phyloP scores from a whole-genome alignment of 2,888 invertebrate genomes.

The Nomada lathburiana region DNA sequence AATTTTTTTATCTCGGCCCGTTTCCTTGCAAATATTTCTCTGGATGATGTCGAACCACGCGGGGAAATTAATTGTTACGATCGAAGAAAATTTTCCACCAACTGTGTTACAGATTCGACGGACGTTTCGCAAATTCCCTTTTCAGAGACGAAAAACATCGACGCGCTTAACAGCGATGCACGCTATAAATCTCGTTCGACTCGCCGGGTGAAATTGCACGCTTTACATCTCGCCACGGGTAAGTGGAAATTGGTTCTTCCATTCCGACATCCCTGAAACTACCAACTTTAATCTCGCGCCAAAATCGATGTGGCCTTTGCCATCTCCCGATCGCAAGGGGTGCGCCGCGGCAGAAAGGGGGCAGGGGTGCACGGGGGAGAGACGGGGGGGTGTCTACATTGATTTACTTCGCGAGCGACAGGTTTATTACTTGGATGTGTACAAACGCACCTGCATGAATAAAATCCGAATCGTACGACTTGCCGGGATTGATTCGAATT shows the following conservation, averaged over 20 bases:
- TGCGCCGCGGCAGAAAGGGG: neutral
- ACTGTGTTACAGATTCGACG: slow-evolving; percentile 1
- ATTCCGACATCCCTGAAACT: slow-evolving; percentile 65
- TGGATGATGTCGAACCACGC: too few relatives aligned
- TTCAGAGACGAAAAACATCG: slow-evolving; percentile 40
- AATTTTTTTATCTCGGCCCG: neutral
- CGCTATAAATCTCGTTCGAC: slow-evolving; percentile 54
- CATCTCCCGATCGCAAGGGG: slow-evolving; percentile 41
- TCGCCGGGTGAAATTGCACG: slow-evolving; percentile 56
- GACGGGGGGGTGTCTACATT: slow-evolving; percentile 64
- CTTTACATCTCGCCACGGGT: slow-evolving; percentile 58
- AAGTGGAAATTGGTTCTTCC: slow-evolving; percentile 68
- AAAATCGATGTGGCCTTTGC: slow-evolving; percentile 71
- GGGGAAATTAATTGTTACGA: neutral
- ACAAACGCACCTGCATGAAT: slow-evolving; percentile 72
- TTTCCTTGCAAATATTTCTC: neutral
- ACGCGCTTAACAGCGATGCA: slow-evolving; percentile 25
- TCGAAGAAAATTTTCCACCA: neutral
- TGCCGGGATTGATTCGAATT: slow-evolving; percentile 68
- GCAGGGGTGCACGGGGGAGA: neutral
- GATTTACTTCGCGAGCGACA: slow-evolving; percentile 72
- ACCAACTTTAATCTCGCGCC: slow-evolving; percentile 71
- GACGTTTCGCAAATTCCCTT: slow-evolving; percentile 42
- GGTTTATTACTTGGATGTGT: slow-evolving; percentile 72
- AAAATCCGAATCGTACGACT: slow-evolving; percentile 66